Evolutionary conservation across 1,140 invertebrate genomes (phyloP), one percentile per base, ranked within the genome.

Genomic region (Microplitis demolitor): DNA sequence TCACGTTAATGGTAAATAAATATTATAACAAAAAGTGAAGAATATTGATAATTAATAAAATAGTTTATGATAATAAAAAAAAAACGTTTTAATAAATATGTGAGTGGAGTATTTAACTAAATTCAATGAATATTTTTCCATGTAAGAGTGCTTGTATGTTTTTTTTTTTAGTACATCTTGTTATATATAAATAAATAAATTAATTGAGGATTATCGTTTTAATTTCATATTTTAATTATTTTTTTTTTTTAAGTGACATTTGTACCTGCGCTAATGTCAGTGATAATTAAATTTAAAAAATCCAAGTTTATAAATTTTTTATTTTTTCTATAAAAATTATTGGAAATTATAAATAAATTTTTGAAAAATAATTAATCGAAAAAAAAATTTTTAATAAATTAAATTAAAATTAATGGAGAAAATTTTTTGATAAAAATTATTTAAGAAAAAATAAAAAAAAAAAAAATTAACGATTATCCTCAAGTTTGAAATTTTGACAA

Each of bases 1-100:
- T 80, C 78, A 83, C 82, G n/a, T 67, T 33, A 68, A 62, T 53
- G 14, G 53, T 9, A 61, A 71, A 63, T 53, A 34, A 54, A 72
- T 4, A 61, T 13, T 39, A 69, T 9, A 13, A 34, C 53, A 35
- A 51, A 71, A 71, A 14, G 24, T 9, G 35, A n/a, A 53, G 8
- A n/a, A 62, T 62, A 35, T 24, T 62, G n/a, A 62, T 62, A n/a
- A 62, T 62, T n/a, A 33, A 13, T 24, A 24, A 39, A 37, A 34
- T 37, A 37, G 14, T 14, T 64, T 4, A 35, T 16, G 39, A 66
- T 50, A 33, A 66, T 16, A 51, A 66, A 58, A 16, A 37, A 14
- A 67, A 71, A 66, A 45, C 39, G 24, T 24, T 24, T 24, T 24
- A 24, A 39, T 58, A 70, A 66, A n/a, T 34, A 50, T 54, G 54